A percentile compares a stretch with the other conserved stretches of the same genome.
Conservation (phyloP, 92 coral and sea anemone genomes). For the Scolanthus callimorphus region DNA sequence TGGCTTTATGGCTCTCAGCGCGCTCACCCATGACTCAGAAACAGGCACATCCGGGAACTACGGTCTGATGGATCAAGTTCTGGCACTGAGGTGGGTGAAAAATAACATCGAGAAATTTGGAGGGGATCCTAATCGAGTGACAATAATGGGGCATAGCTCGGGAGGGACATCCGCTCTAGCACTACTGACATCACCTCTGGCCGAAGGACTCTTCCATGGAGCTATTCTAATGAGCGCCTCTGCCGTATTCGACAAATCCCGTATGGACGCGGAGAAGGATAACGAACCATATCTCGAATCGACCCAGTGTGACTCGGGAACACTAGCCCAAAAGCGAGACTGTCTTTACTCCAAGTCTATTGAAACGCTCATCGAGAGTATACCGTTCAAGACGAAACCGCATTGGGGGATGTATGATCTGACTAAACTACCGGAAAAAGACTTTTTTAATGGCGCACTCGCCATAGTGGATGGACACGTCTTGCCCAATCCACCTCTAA, state of each 20-base stretch:
- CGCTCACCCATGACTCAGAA: constrained; percentile 26
- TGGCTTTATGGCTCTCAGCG: constrained; percentile 58
- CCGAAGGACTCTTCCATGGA: constrained; percentile 54
- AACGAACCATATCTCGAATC: constrained; percentile 42
- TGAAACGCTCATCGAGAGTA: constrained; percentile 25
- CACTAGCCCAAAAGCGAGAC: constrained; percentile 14
- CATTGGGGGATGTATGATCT: constrained; percentile 40
- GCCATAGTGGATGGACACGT: constrained; percentile 57
- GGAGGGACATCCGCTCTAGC: constrained; percentile 75
- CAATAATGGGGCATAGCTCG: constrained; percentile 69
- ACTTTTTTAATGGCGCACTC: constrained; percentile 38
- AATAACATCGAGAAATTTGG: constrained; percentile 66
- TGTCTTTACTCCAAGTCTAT: constrained; percentile 33
- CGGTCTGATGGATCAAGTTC: too few species aligned
- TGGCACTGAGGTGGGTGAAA: too few species aligned
- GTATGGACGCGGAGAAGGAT: constrained; percentile 44
- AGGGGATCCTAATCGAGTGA: constrained; percentile 56
- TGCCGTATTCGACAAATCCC: constrained; percentile 42
- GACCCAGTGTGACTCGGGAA: constrained; percentile 29
- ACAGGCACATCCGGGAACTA: constrained; percentile 55
- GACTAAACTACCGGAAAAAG: constrained; percentile 50
- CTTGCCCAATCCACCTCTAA: constrained; percentile 51
- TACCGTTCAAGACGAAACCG: constrained; percentile 65
- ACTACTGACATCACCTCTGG: constrained; percentile 50
- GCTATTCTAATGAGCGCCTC: constrained; percentile 66